Conservation (phyloP, 2,888 invertebrate genomes). For the Drosophila prostipennis region DNA sequence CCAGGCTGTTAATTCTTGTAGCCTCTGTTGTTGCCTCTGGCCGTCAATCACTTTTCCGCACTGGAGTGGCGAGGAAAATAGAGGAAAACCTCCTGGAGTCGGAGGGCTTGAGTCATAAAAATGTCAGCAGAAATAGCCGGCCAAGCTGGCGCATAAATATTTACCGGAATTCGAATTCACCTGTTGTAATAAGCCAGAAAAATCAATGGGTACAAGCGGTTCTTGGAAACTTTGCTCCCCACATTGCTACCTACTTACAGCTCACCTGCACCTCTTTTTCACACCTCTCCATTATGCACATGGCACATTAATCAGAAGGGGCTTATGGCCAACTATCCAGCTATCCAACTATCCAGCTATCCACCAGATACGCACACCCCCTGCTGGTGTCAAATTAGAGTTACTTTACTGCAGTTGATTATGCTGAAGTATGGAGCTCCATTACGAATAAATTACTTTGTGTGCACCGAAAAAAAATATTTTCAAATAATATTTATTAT, state of each 20-base stretch:
- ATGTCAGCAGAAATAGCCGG: slow-evolving; percentile 14
- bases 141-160: slow-evolving; percentile 35
- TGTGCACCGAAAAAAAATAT: background rate
- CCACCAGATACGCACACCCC: slow-evolving; percentile 30
- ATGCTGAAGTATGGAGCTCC: slow-evolving; percentile 3
- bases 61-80: slow-evolving; percentile 39
- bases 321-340: slow-evolving; percentile 30
- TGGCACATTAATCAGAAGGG: slow-evolving; percentile 42
- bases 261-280: slow-evolving; percentile 26
- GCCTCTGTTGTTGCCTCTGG: no score
- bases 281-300: slow-evolving; percentile 41
- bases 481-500: no score
- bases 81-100: slow-evolving; percentile 4
- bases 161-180: slow-evolving; percentile 20
- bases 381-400: slow-evolving; percentile 32
- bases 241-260: background rate
- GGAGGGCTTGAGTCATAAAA: slow-evolving; percentile 22
- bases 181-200: slow-evolving; percentile 24
- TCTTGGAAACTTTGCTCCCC: slow-evolving; percentile 14
- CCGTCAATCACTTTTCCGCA: slow-evolving; percentile 53
- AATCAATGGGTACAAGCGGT: slow-evolving; percentile 28
- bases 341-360: slow-evolving; percentile 21
- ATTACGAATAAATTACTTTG: slow-evolving; percentile 17
- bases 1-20: slow-evolving; percentile 43
- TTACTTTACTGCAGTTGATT: slow-evolving; percentile 22